Evolutionary conservation across 2,113 vertebrate species (phyloP).

Genomic region (Vulpes vulpes): DNA sequence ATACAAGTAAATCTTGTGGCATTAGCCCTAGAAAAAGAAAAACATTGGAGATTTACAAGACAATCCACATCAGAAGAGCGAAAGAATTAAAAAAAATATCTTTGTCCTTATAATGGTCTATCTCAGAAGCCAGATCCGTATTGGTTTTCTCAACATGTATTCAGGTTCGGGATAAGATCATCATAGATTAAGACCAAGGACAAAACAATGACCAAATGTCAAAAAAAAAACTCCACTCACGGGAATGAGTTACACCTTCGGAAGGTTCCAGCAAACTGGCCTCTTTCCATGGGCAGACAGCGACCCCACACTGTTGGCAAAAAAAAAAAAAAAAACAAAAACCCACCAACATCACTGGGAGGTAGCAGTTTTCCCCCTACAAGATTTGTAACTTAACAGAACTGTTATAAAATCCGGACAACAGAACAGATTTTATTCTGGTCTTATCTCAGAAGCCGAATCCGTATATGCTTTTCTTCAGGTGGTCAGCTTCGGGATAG

Average conservation of each 20-base stretch:
- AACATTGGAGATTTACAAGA: conserved; percentile 56
- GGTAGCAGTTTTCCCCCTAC: neutral
- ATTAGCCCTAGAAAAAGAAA: conserved; percentile 77
- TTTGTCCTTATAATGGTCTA: conserved; percentile 24
- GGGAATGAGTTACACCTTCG: neutral
- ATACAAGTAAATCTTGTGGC: neutral
- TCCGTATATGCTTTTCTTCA: conserved; percentile 74
- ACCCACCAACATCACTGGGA: neutral
- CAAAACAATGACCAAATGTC: neutral
- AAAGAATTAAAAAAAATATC: neutral
- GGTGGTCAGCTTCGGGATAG: conserved; percentile 78
- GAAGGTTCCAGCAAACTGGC: neutral
- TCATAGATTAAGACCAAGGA: conserved; percentile 83
- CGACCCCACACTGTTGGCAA: conserved; percentile 50
- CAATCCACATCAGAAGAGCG: neutral
- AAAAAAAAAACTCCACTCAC: conserved; percentile 40
- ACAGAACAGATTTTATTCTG: neutral
- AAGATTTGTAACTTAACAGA: neutral
- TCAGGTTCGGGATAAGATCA: conserved; percentile 90
- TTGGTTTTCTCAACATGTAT: conserved; percentile 83
- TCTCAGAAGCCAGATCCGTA: conserved; percentile 84
- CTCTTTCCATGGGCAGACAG: neutral
- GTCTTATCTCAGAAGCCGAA: conserved; percentile 78
- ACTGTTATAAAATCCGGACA: neutral
- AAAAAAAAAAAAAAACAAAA: neutral